Evolutionary conservation across 92 coral and sea anemone genomes (phyloP), one percentile per base, ranked within the genome.

Genomic region (Phenganax subtilis): DNA sequence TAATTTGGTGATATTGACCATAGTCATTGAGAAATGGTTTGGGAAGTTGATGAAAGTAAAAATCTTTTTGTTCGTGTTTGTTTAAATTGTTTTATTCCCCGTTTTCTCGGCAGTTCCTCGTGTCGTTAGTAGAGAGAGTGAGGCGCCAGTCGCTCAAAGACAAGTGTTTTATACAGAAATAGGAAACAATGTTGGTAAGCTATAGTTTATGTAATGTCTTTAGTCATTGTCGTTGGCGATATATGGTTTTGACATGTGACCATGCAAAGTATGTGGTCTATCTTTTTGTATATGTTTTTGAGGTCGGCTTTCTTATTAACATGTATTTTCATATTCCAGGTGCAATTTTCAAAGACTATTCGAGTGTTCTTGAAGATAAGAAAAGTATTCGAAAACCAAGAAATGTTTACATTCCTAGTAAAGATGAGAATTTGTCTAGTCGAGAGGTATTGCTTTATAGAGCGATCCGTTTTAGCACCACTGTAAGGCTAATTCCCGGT

Each of bases 121-220:
- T 3, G 76, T 89, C 14, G 89, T 88, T 85, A 78, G 84, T 63
- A 81, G 77, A 27, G 87, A 89, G 55, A 96, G 86, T 69, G 99
- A 96, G 56, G 81, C 88, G 74, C 86, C 86, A 57, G 89, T 57
- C 85, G 62, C 97, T 47, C 85, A 86, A 9, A 93, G 88, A 74
- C 99, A 96, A 81, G 87, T 91, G 56, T 96, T 96, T 73, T 96
- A 96, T 75, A 96, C 97, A 0, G 99, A 96, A 67, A 82, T 87
- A 72, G 93, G 93, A 75, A 96, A 96, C 76, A 92, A 89, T 67
- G 93, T 94, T 57, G 98, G 98, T 93, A 84, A 75, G 89, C 54
- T 15, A 31, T 7, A 10, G n/a, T 15, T 20, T 12, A 37, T 37
- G 47, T 37, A 37, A 37, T 37, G 47, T 37, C 3, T 37, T 37